Conservation (phyloP, 2,888 invertebrate genomes). For the Marasmarcha lunaedactyla region DNA sequence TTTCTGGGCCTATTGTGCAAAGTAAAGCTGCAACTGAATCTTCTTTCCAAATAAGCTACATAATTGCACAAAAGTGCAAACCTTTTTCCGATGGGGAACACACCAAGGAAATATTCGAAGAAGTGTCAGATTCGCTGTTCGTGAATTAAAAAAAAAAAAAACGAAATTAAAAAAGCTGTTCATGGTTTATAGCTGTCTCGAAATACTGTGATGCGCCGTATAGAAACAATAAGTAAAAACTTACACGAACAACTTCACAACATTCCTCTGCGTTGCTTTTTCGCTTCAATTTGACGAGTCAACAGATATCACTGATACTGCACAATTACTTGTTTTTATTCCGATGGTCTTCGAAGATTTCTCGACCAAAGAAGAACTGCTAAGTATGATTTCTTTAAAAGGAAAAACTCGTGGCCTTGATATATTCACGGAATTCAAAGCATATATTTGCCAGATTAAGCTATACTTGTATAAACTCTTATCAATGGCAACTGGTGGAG, state of each 20-base stretch:
- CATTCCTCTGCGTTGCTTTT: slow-evolving; percentile 13
- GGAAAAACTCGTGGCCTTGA: too few relatives aligned
- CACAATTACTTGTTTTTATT: too few relatives aligned
- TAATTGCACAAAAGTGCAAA: slow-evolving; percentile 17
- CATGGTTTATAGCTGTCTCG: slow-evolving; percentile 16
- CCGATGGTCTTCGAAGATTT: too few relatives aligned
- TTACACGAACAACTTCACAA: slow-evolving; percentile 14
- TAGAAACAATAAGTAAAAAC: slow-evolving; percentile 13
- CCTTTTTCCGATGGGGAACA: slow-evolving; percentile 15
- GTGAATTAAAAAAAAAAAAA: slow-evolving; percentile 18
- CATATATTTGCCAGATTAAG: too few relatives aligned
- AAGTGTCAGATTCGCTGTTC: slow-evolving; percentile 18
- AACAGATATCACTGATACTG: too few relatives aligned
- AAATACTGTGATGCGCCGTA: slow-evolving; percentile 17
- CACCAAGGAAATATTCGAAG: slow-evolving; percentile 17
- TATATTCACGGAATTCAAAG: too few relatives aligned
- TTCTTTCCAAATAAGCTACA: too few relatives aligned
- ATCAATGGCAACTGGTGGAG: too few relatives aligned
- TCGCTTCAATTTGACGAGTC: slow-evolving; percentile 15
- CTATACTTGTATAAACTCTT: too few relatives aligned
- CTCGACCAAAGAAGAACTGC: too few relatives aligned
- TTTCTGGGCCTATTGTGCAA: slow-evolving; percentile 16
- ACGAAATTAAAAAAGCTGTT: slow-evolving; percentile 16
- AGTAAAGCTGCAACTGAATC: slow-evolving; percentile 16
- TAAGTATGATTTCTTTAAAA: too few relatives aligned